A percentile compares a stretch with the other conserved stretches of the same genome.
These are phyloP conservation scores for Tapirus indicus DNA, from an alignment of 2,797 vertebrate genomes.

Conservation along the genomic window DNA sequence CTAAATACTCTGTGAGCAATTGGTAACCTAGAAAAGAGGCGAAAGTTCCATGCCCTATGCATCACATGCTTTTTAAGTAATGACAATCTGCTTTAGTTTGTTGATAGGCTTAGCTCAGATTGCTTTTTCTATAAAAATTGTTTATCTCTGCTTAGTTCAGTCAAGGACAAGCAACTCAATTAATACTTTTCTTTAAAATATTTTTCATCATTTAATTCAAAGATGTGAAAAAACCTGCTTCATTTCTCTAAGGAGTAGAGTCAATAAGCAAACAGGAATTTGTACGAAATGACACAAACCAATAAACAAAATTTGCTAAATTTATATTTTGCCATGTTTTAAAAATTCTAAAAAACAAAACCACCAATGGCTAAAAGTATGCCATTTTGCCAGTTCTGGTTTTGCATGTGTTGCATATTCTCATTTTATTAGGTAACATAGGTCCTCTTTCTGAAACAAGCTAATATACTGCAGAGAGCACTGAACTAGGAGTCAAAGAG, in stretches of 20 bases:
- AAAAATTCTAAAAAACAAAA: background rate
- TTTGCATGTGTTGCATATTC: background rate
- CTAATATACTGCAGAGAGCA: background rate
- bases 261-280: background rate
- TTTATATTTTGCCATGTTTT: background rate
- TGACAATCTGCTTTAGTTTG: background rate
- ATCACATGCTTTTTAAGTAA: background rate
- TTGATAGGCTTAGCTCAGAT: background rate
- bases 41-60: background rate
- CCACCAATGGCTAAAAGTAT: background rate
- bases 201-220: background rate
- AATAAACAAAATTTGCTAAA: background rate
- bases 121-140: background rate
- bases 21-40: background rate
- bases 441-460: background rate
- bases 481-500: background rate
- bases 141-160: conserved; percentile 8
- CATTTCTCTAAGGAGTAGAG: background rate
- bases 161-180: background rate
- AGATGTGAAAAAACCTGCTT: background rate
- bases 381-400: background rate
- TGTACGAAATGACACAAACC: background rate
- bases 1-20: background rate
- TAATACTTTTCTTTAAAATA: background rate
- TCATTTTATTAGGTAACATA: background rate